Evolutionary conservation across 2,888 invertebrate species (phyloP), one percentile per base, ranked within the genome.

Genomic region (Norana najaformis): DNA sequence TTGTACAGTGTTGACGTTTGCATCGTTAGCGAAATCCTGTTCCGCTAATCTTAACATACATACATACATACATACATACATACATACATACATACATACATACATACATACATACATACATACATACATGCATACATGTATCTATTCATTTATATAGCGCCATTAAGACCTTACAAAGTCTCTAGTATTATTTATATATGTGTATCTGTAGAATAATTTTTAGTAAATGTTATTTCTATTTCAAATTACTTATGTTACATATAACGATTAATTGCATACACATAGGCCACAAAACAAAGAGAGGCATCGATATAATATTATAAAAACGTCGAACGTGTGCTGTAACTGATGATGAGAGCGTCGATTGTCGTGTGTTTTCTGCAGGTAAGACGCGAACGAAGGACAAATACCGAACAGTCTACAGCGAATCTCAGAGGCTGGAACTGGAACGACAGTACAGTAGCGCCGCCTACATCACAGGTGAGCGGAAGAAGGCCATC

Each of bases 321-420:
- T n/a, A n/a, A n/a, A n/a, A n/a, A n/a, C n/a, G n/a, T n/a, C n/a
- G n/a, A n/a, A n/a, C n/a, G n/a, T n/a, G n/a, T n/a, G n/a, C n/a
- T 47, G 47, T 23, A 23, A 11, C 47, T 47, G 47, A 47, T 41
- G 18, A 16, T 41, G 18, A 41, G 3, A 53, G 11, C n/a, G 69
- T 69, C 30, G 69, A n/a, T 69, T n/a, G 23, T 35, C 89, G n/a
- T 16, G 39, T 34, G 23, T 36, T 47, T 3, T 23, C 35, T 85
- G 85, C 36, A 85, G 85, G 85, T 36, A 85, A 85, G 37, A 85
- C 85, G 36, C 85, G 85, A 85, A 85, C 85, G 36, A 85, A 23
- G 85, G 85, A 85, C 5, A 85, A 35, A 14, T 85, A 85, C 18
- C 85, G 85, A 20, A 85, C 85, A 0, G 85, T 36, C 20, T 85